Evolutionary conservation across 1,140 invertebrate genomes (phyloP), one percentile per base, ranked within the genome.

Genomic region (Tyrophagus putrescentiae): DNA sequence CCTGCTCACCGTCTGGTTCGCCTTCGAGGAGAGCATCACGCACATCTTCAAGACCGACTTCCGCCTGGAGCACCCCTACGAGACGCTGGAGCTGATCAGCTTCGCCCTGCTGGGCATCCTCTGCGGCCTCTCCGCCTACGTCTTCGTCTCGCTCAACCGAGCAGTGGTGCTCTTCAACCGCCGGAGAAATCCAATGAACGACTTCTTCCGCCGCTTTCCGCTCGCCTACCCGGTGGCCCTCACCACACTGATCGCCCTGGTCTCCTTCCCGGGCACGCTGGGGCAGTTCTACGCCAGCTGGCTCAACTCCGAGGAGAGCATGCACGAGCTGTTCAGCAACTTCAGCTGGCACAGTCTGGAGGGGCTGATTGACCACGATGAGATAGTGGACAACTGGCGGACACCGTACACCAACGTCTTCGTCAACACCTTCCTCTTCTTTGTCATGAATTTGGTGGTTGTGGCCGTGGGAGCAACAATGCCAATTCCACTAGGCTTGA

Each of bases 1-100:
- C 3, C 73, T 98, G 5, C 71, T 96, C 36, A 89, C 89, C 0
- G 88, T 95, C 21, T 95, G 91, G 90, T 92, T 93, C 65, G 84
- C 91, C 65, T 82, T 89, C 62, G 83, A 88, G 74, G 90, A 92
- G 63, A 97, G 91, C 0, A 84, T 98, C 1, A 90, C 91, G n/a
- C 90, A 93, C 0, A 80, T 97, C 66, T 98, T 96, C 72, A 85
- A 84, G 60, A 98, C 95, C 1, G 85, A 83, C 71, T 86, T 98
- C 66, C 86, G 88, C 4, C 86, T 89, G 76, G 90, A 95, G 67
- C 95, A 94, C 71, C 92, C 94, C 0, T 98, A 96, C 75, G 93
- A 98, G 77, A 89, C 91, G 6, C 85, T 94, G 70, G 95, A 98
- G 74, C 76, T 98, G n/a, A 81, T 96, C 50, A 84, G 92, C 0